phyloP scores from a whole-genome alignment of 2,797 vertebrate genomes.

The Bovichtus diacanthus region DNA sequence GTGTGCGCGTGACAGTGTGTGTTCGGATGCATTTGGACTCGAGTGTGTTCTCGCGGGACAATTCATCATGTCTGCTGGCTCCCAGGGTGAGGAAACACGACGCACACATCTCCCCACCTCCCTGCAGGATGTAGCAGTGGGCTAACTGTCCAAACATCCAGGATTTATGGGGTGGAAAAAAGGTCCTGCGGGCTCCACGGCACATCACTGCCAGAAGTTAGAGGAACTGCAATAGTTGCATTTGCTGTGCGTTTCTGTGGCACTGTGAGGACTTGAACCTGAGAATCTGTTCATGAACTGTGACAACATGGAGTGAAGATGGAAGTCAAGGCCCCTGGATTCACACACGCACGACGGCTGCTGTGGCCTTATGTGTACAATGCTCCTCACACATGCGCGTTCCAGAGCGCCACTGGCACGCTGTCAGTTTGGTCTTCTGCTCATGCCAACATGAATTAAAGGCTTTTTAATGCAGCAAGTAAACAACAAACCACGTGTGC shows the following conservation, averaged over 20 bases:
- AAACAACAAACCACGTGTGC: not conserved
- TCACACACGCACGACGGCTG: not conserved
- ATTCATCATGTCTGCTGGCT: slow-evolving; percentile 71
- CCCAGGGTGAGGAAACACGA: slow-evolving; percentile 59
- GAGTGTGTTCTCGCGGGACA: slow-evolving; percentile 57
- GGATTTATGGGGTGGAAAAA: slow-evolving; percentile 72
- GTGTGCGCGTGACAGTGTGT: slow-evolving; percentile 25
- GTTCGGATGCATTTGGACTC: slow-evolving; percentile 65
- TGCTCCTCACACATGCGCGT: not conserved
- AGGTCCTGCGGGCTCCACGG: slow-evolving; percentile 34
- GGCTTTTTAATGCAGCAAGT: not conserved
- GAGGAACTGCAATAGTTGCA: slow-evolving; percentile 5
- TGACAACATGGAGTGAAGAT: not conserved
- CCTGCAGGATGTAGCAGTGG: slow-evolving; percentile 49
- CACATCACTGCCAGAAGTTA: slow-evolving; percentile 33
- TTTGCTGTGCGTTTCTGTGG: not conserved
- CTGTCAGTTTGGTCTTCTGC: not conserved
- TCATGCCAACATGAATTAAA: not conserved
- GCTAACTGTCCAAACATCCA: slow-evolving; percentile 62
- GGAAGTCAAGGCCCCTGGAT: too few relatives aligned
- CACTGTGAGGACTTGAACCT: slow-evolving; percentile 2
- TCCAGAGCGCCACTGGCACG: not conserved
- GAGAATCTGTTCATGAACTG: not conserved
- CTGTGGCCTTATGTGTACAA: not conserved
- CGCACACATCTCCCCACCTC: slow-evolving; percentile 70